Conservation (phyloP, 53 echinoderm and acorn worm species). For the Zoroaster sp. region DNA sequence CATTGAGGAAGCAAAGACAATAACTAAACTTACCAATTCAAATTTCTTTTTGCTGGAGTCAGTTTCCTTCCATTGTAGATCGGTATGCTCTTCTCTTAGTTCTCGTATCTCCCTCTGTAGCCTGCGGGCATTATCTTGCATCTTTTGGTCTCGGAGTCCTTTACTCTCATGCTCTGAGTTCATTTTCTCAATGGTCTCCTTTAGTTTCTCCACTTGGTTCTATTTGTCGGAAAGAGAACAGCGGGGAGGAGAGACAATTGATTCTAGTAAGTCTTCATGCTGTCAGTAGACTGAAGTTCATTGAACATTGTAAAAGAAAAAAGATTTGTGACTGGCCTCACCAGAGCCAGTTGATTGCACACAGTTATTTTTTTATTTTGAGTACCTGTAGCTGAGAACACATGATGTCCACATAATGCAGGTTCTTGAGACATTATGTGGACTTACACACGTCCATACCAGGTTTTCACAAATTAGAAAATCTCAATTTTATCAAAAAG, state of each 20-base stretch:
- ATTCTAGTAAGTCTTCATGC: too few relatives aligned
- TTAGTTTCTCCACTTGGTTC: conserved; percentile 75
- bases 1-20: background rate
- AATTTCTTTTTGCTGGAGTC: conserved; percentile 81
- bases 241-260: background rate
- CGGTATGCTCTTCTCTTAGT: conserved; percentile 67
- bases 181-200: conserved; percentile 76
- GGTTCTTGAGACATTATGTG: too few relatives aligned
- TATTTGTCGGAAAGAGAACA: background rate
- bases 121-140: conserved; percentile 66
- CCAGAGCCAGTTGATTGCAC: too few relatives aligned
- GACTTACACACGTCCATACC: too few relatives aligned
- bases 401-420: too few relatives aligned
- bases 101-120: conserved; percentile 82
- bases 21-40: conserved; percentile 76
- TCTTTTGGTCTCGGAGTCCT: conserved; percentile 63
- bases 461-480: too few relatives aligned
- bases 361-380: too few relatives aligned
- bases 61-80: conserved; percentile 75
- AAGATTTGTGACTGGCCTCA: too few relatives aligned
- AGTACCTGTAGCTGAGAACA: too few relatives aligned
- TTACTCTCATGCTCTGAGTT: conserved; percentile 61
- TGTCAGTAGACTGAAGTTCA: too few relatives aligned
- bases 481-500: too few relatives aligned
- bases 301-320: too few relatives aligned